Evolutionary conservation across 2,888 invertebrate species (phyloP), one percentile per base, ranked within the genome.

Genomic region (Tethea ocularis): DNA sequence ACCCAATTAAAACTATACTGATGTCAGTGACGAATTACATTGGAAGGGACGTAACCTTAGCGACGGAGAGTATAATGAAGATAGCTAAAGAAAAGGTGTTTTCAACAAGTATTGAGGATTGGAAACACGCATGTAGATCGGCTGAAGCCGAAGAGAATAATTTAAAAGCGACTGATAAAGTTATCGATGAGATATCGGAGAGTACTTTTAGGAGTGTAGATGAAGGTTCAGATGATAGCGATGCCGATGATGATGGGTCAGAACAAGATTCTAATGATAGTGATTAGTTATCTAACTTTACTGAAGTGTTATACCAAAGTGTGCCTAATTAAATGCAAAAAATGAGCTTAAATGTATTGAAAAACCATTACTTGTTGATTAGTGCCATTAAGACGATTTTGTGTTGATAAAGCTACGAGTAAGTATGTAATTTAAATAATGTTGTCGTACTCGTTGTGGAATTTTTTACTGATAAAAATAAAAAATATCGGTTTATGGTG

Each of bases 231-330:
- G 70, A 70, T 56, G 73, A 72, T 17, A 75, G 72, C 64, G 74
- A 72, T 53, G 67, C 69, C 22, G 75, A 74, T 5, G 75, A 77
- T 2, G 61, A 67, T 36, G 72, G 52, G 0, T 72, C 74, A 0
- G 75, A 75, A 51, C 72, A 74, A 38, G 76, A 76, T 52, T 77
- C 77, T 15, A 68, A 70, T 69, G 75, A 75, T 17, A 77, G 77
- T 65, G 74, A 75, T 62, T 75, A 51, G 62, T 13, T 17, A 7
- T 26, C 51, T 46, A n/a, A 10, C 8, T 6, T 20, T 7, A 17
- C 5, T n/a, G 7, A 38, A 38, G 38, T n/a, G 4, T n/a, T 1
- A 38, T 10, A 46, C 46, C 46, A 46, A 46, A 46, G 7, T 20
- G 41, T 41, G 46, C 46, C 46, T 46, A 17, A 2, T 46, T 13